Percentiles rank a stretch among this genome's conserved stretches.
phyloP scores from a whole-genome alignment of 2,113 vertebrate species.

The Pelvicachromis taeniatus region DNA sequence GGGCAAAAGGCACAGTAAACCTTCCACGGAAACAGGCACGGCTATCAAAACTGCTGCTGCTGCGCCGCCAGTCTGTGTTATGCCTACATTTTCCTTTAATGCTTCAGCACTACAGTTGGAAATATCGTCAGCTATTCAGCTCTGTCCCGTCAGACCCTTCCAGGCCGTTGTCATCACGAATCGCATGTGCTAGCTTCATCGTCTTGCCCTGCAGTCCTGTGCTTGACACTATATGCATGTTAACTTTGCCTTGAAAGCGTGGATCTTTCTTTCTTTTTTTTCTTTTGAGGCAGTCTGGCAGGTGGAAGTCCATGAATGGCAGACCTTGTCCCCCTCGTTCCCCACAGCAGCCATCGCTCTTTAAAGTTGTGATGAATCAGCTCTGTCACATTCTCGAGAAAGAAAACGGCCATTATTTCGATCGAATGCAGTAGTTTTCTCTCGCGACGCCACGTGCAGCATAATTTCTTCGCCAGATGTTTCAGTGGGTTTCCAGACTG shows the following conservation, averaged over 20 bases:
- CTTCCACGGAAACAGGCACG: constrained; percentile 56
- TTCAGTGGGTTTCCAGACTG: constrained; percentile 51
- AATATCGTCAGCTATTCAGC: constrained; percentile 1
- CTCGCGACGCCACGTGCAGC: constrained; percentile 37
- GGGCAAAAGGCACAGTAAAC: constrained; percentile 61
- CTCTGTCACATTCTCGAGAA: constrained; percentile 58
- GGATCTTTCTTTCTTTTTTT: not conserved
- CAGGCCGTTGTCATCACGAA: not conserved
- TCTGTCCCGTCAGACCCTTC: constrained; percentile 6
- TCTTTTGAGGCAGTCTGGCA: constrained; percentile 47
- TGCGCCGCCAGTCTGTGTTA: constrained; percentile 35
- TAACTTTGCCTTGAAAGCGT: constrained; percentile 54
- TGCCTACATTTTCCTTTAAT: constrained; percentile 33
- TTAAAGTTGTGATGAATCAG: constrained; percentile 52
- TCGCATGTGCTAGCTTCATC: not conserved
- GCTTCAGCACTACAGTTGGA: not conserved
- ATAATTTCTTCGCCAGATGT: constrained; percentile 31
- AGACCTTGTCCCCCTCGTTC: constrained; percentile 65
- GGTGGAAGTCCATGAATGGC: constrained; percentile 74
- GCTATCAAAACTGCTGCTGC: constrained; percentile 61
- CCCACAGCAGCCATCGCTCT: constrained; percentile 49
- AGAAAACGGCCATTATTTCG: constrained; percentile 68
- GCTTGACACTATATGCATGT: constrained; percentile 51
- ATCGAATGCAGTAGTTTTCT: constrained; percentile 54
- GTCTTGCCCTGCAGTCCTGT: not conserved